Base-by-base conservation (phyloP, 2,113 vertebrate species). In the Coracopsis vasa region DNA sequence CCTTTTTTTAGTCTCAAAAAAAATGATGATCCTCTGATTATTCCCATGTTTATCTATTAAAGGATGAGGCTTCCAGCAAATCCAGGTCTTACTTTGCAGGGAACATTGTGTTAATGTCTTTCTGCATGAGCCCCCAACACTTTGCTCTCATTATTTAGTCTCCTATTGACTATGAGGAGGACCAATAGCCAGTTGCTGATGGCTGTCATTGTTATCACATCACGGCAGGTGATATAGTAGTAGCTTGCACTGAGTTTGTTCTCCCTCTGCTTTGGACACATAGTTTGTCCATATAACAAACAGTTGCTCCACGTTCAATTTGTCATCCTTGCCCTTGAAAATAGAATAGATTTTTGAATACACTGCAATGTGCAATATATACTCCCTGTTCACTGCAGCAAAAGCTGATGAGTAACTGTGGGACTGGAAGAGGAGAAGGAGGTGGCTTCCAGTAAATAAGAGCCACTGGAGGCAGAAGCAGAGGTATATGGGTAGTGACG, bases 251-350 rank as follows among this genome's bases (percentile, higher is more conserved):
- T 12, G 50, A 88, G 58, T 86, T 60, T 79, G 71, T 33, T 44
- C 79, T 72, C 71, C 64, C 48, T 85, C 81, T 74, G 27, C 79
- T 91, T 89, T 69, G 58, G 78, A 45, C 79, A 72, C 42, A 31
- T 45, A 80, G 81, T 95, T 96, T 93, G 80, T 88, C 82, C 73
- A 44, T 88, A 64, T 77, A 65, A 90, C 41, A 84, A 95, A 47
- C 35, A 90, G 54, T 74, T 93, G 77, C 41, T 96, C 45, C 47
- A 35, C 0, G 0, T 82, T 89, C 62, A 67, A 25, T 92, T 93
- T 96, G 71, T 97, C 93, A 87, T 94, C 69, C 35, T 74, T 87
- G 62, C 33, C 81, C 71, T 93, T 95, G 95, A 93, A 96, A 96
- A 78, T 28, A 75, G 72, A 75, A 91, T 27, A 56, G 58, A 71